Percentiles rank a stretch among this genome's conserved stretches.
These are phyloP conservation scores for Hemichromis elongatus DNA, from an alignment of 2,113 vertebrate genomes.

Conservation along the genomic window DNA sequence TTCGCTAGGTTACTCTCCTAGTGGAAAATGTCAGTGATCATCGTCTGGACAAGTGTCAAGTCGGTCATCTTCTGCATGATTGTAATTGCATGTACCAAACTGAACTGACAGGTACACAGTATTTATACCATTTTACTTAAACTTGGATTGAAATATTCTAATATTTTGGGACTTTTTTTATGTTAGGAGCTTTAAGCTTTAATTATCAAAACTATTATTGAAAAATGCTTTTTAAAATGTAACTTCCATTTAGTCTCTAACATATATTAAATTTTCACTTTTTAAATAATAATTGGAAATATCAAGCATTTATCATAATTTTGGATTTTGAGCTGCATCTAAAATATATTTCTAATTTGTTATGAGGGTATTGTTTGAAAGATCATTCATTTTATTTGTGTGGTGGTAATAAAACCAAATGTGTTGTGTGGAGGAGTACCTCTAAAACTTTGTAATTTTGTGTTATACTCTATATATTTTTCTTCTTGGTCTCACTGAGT, in stretches of 20 bases:
- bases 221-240: neutral
- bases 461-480: no score
- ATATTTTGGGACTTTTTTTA: neutral
- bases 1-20: neutral
- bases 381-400: neutral
- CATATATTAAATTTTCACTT: no score
- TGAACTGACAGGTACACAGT: neutral
- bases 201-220: neutral
- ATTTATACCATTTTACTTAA: neutral
- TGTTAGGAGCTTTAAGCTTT: neutral
- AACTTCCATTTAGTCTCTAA: no score
- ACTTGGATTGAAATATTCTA: accelerated
- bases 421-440: neutral
- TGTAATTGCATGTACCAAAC: neutral
- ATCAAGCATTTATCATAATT: neutral
- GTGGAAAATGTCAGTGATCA: neutral
- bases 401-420: neutral
- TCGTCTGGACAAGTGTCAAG: neutral
- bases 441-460: neutral
- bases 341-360: neutral
- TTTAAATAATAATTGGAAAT: neutral
- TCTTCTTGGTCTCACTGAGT: neutral
- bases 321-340: neutral
- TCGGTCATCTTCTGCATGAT: neutral
- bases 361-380: neutral